Conservation (phyloP, 2,888 invertebrate species). For the Dasysyrphus albostriatus region DNA sequence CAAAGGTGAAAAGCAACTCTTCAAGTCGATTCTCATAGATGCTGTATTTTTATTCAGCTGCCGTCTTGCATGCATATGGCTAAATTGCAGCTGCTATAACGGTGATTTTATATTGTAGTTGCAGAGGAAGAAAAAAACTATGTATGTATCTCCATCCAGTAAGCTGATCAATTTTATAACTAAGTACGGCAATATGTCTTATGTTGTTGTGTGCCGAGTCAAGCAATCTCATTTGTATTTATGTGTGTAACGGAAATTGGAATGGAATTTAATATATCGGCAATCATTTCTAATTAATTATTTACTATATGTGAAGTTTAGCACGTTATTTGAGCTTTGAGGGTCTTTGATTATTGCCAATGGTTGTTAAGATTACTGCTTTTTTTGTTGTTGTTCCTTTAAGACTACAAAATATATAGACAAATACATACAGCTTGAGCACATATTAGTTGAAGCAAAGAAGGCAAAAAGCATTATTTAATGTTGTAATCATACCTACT, state of each 20-base stretch:
- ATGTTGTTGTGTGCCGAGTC: not conserved
- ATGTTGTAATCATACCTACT: too few relatives aligned
- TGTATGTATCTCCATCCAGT: conserved; percentile 1
- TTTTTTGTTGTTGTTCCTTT: not conserved
- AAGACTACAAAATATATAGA: not conserved
- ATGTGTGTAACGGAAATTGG: conserved; percentile 27
- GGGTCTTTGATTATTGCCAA: not conserved
- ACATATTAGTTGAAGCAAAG: too few relatives aligned
- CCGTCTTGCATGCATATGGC: not conserved
- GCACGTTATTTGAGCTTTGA: not conserved
- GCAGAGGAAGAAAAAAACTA: not conserved
- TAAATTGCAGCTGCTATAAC: conserved; percentile 4
- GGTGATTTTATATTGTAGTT: conserved; percentile 10
- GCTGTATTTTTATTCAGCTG: not conserved
- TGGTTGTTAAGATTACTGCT: not conserved
- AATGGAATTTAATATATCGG: conserved; percentile 29
- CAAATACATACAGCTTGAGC: too few relatives aligned
- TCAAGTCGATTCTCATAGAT: not conserved
- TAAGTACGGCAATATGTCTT: conserved; percentile 23
- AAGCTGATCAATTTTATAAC: conserved; percentile 27
- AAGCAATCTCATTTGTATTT: conserved; percentile 24
- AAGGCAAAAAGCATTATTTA: too few relatives aligned
- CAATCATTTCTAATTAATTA: conserved; percentile 32
- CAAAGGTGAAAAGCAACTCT: conserved; percentile 17
- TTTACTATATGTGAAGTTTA: not conserved